These are phyloP conservation scores for Thryonomys swinderianus DNA, from an alignment of 2,113 vertebrate genomes.

Conservation along the genomic window DNA sequence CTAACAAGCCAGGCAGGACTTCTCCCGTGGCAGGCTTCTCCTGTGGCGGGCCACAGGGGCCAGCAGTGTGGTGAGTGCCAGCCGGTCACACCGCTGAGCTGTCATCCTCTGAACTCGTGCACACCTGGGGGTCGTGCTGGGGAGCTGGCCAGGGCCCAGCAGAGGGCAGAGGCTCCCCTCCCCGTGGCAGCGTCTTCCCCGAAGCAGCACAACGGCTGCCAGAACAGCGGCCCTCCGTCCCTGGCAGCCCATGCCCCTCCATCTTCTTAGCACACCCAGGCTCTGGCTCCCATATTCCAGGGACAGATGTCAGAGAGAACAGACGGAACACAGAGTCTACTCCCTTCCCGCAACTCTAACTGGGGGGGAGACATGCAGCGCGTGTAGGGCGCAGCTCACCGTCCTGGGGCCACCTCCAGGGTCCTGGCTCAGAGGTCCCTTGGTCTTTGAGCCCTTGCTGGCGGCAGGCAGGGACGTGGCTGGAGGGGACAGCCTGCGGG, in stretches of 20 bases:
- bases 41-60: background rate
- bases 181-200: background rate
- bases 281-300: background rate
- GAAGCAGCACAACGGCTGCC: fast-evolving
- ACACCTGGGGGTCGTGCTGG: too few species aligned
- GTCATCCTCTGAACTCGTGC: fast-evolving
- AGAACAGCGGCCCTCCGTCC: background rate
- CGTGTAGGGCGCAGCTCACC: background rate
- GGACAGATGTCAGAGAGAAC: fast-evolving
- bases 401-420: slow-evolving; percentile 30
- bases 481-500: background rate
- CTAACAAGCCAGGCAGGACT: background rate
- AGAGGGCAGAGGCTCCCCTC: fast-evolving
- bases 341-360: background rate
- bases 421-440: background rate
- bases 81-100: background rate
- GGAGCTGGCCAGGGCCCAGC: fast-evolving
- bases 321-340: background rate
- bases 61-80: background rate
- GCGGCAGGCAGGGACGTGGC: background rate
- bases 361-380: fast-evolving
- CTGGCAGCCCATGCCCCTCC: background rate
- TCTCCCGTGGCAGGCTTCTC: too few species aligned
- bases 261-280: background rate
- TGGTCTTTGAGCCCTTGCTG: slow-evolving; percentile 15